phyloP scores from a whole-genome alignment of 2,797 vertebrate genomes.

The Fistularia commersonii region DNA sequence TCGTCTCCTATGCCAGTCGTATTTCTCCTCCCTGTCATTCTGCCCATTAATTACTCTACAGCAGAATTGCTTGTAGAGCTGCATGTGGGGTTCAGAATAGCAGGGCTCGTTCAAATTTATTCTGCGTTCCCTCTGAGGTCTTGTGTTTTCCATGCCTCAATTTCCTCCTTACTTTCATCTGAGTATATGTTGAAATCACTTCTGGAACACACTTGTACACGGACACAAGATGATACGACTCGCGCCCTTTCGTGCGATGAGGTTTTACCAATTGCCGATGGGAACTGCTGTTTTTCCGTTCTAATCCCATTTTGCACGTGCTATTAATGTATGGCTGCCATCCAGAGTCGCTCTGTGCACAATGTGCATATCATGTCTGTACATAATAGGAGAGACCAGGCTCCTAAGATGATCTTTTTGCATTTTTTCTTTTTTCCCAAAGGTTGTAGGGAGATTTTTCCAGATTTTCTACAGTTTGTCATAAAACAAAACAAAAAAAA shows the following conservation, averaged over 20 bases:
- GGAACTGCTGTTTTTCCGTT: no score
- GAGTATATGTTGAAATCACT: constrained; percentile 35
- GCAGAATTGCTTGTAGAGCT: constrained; percentile 23
- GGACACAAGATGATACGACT: constrained; percentile 3
- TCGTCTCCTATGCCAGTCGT: constrained; percentile 61
- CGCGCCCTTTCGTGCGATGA: background rate
- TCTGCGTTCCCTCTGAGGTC: constrained; percentile 52
- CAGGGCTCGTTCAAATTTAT: constrained; percentile 54
- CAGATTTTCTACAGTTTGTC: no score
- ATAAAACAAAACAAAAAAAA: no score
- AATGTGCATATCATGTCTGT: no score
- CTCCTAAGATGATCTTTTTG: no score
- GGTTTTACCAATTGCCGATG: background rate
- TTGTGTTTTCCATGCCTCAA: constrained; percentile 62
- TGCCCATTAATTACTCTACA: constrained; percentile 60
- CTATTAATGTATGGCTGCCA: no score
- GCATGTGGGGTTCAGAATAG: constrained; percentile 38
- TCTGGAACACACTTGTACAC: constrained; percentile 23
- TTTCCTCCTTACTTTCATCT: constrained; percentile 68
- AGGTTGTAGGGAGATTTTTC: no score
- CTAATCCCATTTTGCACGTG: no score
- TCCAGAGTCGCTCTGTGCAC: no score
- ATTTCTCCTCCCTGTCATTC: constrained; percentile 62
- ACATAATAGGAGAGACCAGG: no score
- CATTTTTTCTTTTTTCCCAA: no score